Percentiles rank a stretch among this genome's conserved stretches.
phyloP scores from a whole-genome alignment of 92 coral and sea anemone genomes.

The Bergia puertoricense region DNA sequence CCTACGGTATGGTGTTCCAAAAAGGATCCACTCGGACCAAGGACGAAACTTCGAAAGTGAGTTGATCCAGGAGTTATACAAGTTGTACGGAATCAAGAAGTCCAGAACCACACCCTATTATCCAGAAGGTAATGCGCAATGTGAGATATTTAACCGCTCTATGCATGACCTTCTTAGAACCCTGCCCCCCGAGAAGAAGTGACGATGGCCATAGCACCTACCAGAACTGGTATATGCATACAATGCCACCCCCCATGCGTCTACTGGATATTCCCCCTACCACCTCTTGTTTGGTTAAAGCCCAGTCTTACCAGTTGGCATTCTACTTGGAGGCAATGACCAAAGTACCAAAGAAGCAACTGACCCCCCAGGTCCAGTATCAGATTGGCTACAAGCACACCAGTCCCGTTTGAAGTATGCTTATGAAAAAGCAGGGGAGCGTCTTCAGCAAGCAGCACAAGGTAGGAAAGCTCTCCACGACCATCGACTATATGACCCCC shows the following conservation, averaged over 20 bases:
- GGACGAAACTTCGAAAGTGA: conserved; percentile 66
- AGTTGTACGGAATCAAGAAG: conserved; percentile 58
- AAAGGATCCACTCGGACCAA: conserved; percentile 67
- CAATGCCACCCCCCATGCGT: conserved; percentile 71
- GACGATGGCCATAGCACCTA: conserved; percentile 68
- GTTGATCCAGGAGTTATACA: conserved; percentile 58
- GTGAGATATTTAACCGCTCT: background rate
- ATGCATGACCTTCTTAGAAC: conserved; percentile 64
- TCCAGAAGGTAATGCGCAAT: no score
- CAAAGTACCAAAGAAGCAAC: no score
- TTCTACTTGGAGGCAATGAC: conserved; percentile 11
- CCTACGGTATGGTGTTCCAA: conserved; percentile 48
- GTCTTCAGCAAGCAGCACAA: conserved; percentile 40
- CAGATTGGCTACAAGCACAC: conserved; percentile 53
- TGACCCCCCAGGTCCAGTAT: background rate
- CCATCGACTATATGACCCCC: conserved; percentile 4
- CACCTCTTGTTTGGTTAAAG: no score
- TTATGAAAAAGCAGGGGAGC: conserved; percentile 32
- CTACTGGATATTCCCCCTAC: conserved; percentile 43
- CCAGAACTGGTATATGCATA: conserved; percentile 12
- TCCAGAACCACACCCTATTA: conserved; percentile 28
- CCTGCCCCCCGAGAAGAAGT: conserved; percentile 53
- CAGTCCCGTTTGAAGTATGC: conserved; percentile 58
- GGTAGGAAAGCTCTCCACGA: conserved; percentile 33
- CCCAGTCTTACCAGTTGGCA: conserved; percentile 55